Evolutionary conservation across 2,113 vertebrate genomes (phyloP).

Genomic region (Alouatta palliata): DNA sequence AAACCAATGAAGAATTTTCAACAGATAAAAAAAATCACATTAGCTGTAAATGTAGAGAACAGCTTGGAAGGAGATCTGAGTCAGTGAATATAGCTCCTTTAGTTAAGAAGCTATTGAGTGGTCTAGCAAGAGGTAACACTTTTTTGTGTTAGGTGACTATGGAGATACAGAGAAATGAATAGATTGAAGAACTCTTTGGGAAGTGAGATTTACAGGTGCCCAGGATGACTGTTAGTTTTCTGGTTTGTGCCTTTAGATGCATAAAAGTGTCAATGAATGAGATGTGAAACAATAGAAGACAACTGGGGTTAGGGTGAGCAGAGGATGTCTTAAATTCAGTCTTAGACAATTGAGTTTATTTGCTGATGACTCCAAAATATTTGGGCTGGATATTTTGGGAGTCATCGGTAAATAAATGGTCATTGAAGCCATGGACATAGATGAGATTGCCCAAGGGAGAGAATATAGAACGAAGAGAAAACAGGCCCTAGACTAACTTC

Average conservation of each 20-base stretch:
- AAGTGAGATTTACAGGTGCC: neutral
- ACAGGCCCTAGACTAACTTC: neutral
- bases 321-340: neutral
- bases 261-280: neutral
- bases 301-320: neutral
- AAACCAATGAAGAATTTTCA: neutral
- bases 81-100: neutral
- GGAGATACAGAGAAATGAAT: neutral
- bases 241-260: neutral
- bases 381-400: neutral
- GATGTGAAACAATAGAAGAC: neutral
- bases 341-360: neutral
- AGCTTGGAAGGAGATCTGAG: neutral
- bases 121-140: neutral
- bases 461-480: neutral
- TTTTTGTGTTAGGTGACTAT: neutral
- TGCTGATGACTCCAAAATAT: neutral
- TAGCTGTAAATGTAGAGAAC: neutral
- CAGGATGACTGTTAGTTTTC: neutral
- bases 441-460: neutral
- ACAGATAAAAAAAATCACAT: neutral
- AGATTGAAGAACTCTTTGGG: neutral
- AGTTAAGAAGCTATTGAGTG: neutral
- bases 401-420: neutral
- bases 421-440: neutral